Evolutionary conservation across 2,888 invertebrate species (phyloP), one percentile per base, ranked within the genome.

Genomic region (Zaprionus obscuricornis): DNA sequence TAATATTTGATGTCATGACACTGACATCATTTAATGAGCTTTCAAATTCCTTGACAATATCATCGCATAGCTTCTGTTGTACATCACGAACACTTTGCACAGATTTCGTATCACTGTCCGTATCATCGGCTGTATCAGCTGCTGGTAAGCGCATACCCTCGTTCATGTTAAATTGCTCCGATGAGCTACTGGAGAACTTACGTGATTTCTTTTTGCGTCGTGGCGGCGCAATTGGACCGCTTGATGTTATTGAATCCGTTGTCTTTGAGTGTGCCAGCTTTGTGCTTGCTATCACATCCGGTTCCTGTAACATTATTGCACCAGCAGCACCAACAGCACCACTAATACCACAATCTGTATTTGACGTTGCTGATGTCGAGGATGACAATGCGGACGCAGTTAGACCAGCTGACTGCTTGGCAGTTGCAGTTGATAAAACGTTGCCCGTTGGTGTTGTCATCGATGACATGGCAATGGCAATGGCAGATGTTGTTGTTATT

Each of bases 211-310:
- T 95, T 90, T 95, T 96, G 79, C 93, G 92, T 66, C 97, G 91
- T 0, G 97, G 97, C 58, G 97, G 97, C 49, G 96, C 94, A 27
- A 95, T 91, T 2, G 95, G 94, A 24, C 89, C 90, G 42, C 88
- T 88, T 3, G 91, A 90, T 16, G 89, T 87, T 51, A 90, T 88
- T 24, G 90, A 90, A 60, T 90, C 90, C 1, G 89, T 90, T 59
- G 90, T 91, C 81, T 90, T 91, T 10, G 90, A 90, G 69, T 90
- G 89, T 66, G 90, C 89, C 54, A 93, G 91, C 88, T 97, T 97
- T 66, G 97, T 96, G 91, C 97, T 97, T 56, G 96, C 96, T 77
- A 97, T 96, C 85, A 97, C 96, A 91, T 98, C 97, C 1, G 97
- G 97, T 90, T 97, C 97, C 69, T 90, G 90, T 14, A 90, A 68